phyloP scores from a whole-genome alignment of 2,797 vertebrate genomes.

The Triplophysa yarkandensis region DNA sequence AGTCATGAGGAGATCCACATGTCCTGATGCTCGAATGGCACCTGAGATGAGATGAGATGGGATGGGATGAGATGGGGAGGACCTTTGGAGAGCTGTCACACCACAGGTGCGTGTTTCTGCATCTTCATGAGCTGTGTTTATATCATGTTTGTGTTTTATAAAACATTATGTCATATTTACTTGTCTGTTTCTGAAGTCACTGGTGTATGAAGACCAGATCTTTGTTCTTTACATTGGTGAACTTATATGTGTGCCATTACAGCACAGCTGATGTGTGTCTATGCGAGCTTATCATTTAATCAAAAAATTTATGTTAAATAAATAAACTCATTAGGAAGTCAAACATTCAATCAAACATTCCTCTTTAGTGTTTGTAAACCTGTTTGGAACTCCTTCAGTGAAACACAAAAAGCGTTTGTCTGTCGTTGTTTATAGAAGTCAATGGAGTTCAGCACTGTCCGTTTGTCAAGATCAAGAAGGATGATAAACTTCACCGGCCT shows the following conservation, averaged over 20 bases:
- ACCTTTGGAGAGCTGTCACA: constrained; percentile 9
- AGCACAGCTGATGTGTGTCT: not conserved
- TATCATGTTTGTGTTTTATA: not conserved
- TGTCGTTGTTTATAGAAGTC: no score
- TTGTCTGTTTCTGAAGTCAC: not conserved
- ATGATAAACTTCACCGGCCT: no score
- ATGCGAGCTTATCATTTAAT: not conserved
- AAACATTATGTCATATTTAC: not conserved
- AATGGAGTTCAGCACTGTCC: no score
- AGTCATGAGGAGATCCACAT: not conserved
- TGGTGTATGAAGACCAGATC: not conserved
- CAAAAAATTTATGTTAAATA: no score
- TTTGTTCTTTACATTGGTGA: not conserved
- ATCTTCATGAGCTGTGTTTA: not conserved
- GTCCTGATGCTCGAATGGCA: not conserved
- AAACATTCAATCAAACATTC: no score
- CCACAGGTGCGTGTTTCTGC: constrained; percentile 37
- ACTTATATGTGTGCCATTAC: constrained; percentile 33
- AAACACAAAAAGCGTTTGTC: no score
- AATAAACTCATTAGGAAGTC: no score
- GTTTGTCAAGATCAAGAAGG: no score
- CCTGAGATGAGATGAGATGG: not conserved
- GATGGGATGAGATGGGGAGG: not conserved
- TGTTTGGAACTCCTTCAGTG: no score
- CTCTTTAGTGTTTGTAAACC: no score